These are phyloP conservation scores for Brachypodius melanocephalos DNA, from an alignment of 2,113 vertebrate genomes.

Conservation along the genomic window DNA sequence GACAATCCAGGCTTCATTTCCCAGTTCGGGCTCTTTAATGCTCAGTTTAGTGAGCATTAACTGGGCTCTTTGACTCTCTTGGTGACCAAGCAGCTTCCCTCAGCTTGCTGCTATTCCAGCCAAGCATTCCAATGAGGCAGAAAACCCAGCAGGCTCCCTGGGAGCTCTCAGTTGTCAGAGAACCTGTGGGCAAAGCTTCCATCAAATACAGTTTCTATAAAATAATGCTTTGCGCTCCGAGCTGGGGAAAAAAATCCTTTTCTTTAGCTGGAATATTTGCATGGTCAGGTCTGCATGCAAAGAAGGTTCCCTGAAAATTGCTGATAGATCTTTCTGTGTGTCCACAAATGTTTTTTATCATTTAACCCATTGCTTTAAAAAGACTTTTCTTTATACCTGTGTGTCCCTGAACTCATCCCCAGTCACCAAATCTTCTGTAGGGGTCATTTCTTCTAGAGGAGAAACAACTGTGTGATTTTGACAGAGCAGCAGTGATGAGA, in stretches of 20 bases:
- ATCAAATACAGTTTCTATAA: not conserved
- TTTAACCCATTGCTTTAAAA: not conserved
- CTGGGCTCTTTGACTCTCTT: not conserved
- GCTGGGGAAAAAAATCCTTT: rapidly evolving
- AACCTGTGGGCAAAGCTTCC: not conserved
- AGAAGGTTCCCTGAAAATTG: not conserved
- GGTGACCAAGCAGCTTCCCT: not conserved
- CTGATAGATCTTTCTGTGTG: not conserved
- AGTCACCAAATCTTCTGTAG: not conserved
- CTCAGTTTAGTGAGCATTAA: not conserved
- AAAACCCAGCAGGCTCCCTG: not conserved
- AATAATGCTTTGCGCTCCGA: not conserved
- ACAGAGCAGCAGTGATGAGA: not conserved
- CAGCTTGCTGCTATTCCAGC: not conserved
- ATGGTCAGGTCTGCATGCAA: not conserved
- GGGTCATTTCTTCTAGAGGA: not conserved
- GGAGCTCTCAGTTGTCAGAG: not conserved
- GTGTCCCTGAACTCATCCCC: not conserved
- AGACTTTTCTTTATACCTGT: not conserved
- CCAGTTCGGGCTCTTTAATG: not conserved
- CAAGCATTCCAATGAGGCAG: not conserved
- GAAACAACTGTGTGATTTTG: not conserved
- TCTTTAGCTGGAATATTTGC: not conserved
- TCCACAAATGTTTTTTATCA: not conserved
- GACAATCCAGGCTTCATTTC: not conserved